Evolutionary conservation across 1,140 invertebrate genomes (phyloP), one percentile per base, ranked within the genome.

Genomic region (Aricia agestis): DNA sequence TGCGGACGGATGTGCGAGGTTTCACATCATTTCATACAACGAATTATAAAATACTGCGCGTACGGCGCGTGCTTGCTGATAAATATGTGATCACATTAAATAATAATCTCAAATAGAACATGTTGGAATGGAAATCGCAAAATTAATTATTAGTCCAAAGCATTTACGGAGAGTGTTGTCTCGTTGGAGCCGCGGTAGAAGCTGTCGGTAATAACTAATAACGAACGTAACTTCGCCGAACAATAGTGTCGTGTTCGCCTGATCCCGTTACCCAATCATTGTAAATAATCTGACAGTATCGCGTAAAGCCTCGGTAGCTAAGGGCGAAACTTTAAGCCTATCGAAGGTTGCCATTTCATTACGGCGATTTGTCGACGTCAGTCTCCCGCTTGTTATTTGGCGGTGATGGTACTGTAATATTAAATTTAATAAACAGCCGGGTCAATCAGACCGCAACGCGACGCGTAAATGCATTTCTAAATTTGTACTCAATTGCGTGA

Each of bases 221-320:
- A 52, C 45, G 45, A 52, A 18, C 66, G 70, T 67, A 75, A 70
- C 70, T 70, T 70, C 58, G 25, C 63, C 57, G n/a, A 75, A 71
- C 75, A 76, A 73, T 76, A 74, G 77, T 70, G 73, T 82, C 77
- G 67, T 70, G 70, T 82, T 76, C 57, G 76, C 58, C 75, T 74
- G 69, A 70, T 71, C 68, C 59, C 67, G 31, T 61, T 63, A 78
- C 78, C 84, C 84, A 86, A 85, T 85, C 84, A 84, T 85, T 79
- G 71, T 84, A 82, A 86, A 83, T 86, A 86, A 85, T 85, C 80
- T 78, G 76, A 72, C 74, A 71, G 72, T 72, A 79, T 85, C 80
- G 75, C 73, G 76, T 85, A 82, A 67, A 80, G 70, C 67, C 42
- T 45, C 69, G 72, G 66, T 58, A 65, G 66, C 63, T 42, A 36